These are phyloP conservation scores for Xanthia togata DNA, from an alignment of 2,888 invertebrate species.

Conservation along the genomic window DNA sequence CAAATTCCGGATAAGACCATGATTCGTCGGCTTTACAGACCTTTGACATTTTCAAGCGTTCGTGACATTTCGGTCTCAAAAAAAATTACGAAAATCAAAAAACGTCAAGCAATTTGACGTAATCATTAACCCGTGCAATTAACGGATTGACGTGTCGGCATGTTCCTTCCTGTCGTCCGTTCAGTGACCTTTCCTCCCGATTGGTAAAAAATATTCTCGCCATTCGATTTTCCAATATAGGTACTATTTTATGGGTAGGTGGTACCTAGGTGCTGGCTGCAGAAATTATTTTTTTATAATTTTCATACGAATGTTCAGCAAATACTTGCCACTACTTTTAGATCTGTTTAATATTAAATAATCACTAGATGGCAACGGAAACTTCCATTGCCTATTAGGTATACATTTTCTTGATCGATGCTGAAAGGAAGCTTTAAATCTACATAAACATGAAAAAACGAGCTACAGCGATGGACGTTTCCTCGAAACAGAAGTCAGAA, in stretches of 20 bases:
- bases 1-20: background rate
- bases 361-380: background rate
- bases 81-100: too few relatives aligned
- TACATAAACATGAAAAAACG: conserved; percentile 28
- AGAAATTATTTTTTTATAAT: background rate
- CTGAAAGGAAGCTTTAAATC: conserved; percentile 31
- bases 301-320: background rate
- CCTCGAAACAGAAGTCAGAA: conserved; percentile 27
- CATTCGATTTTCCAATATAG: background rate
- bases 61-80: too few relatives aligned
- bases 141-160: background rate
- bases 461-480: conserved; percentile 18
- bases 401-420: conserved; percentile 19
- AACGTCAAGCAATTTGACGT: background rate
- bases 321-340: background rate
- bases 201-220: background rate
- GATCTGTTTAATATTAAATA: background rate
- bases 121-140: too few relatives aligned
- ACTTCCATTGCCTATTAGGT: conserved; percentile 13
- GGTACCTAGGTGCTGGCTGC: background rate
- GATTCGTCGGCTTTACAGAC: background rate
- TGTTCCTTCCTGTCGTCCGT: background rate
- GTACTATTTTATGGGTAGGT: too few relatives aligned
- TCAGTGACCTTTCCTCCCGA: background rate
- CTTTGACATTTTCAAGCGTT: background rate